Conservation (phyloP, 2,888 invertebrate genomes). For the Drosophila tripunctata region DNA sequence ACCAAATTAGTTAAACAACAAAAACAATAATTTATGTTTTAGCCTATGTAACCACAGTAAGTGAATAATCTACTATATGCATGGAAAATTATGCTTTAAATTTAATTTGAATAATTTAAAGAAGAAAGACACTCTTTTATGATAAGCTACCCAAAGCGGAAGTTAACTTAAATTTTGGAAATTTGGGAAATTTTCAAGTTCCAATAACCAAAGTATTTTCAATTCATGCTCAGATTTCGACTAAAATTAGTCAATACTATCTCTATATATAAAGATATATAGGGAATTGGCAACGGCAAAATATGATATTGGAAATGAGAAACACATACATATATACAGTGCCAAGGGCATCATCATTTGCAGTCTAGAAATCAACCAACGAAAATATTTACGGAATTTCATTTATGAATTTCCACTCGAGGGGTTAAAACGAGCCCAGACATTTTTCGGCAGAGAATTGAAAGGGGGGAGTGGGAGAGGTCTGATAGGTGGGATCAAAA, state of each 20-base stretch:
- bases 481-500: conserved; percentile 25
- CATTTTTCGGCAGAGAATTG: neutral
- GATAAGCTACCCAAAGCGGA: too few species aligned
- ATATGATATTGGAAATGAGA: neutral
- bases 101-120: too few species aligned
- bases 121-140: too few species aligned
- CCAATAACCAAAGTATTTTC: too few species aligned
- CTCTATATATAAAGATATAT: neutral
- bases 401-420: conserved; percentile 68
- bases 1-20: too few species aligned
- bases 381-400: conserved; percentile 76
- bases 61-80: too few species aligned
- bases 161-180: too few species aligned
- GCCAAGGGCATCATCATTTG: conserved; percentile 48
- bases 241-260: neutral
- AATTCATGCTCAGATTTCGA: conserved; percentile 2
- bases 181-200: too few species aligned
- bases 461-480: neutral
- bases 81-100: too few species aligned
- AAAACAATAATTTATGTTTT: too few species aligned
- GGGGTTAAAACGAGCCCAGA: conserved; percentile 42
- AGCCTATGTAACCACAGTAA: too few species aligned
- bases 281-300: neutral
- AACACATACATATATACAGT: neutral
- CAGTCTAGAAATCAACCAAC: conserved; percentile 53